A percentile compares a stretch with the other conserved stretches of the same genome.
Evolutionary conservation across 2,113 vertebrate species (phyloP).

Genomic region (Phaetusa simplex): DNA sequence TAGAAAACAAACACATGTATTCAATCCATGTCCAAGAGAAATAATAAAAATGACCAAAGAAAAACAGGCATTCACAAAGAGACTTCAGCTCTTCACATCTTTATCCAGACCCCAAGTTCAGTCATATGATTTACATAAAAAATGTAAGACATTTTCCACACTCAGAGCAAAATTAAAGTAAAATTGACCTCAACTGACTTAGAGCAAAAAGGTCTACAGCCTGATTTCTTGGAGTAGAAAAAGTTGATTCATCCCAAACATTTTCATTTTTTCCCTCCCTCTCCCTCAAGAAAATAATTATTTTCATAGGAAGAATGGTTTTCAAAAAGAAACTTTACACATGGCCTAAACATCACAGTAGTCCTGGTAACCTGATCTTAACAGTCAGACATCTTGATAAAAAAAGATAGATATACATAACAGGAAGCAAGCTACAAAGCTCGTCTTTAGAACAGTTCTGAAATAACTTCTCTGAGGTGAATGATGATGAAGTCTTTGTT

Average conservation of each 20-base stretch:
- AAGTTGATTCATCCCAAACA: not conserved
- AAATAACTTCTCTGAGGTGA: conserved; percentile 25
- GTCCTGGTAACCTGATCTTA: conserved; percentile 42
- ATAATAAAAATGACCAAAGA: not conserved
- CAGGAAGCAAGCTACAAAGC: not conserved
- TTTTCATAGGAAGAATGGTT: conserved; percentile 23
- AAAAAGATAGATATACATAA: not conserved
- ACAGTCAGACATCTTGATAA: not conserved
- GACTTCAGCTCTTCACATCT: not conserved
- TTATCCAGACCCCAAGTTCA: not conserved
- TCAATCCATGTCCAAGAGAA: not conserved
- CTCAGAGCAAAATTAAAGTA: not conserved
- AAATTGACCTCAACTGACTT: not conserved
- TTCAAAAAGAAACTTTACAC: not conserved
- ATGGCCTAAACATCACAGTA: conserved; percentile 14
- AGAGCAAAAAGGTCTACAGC: not conserved
- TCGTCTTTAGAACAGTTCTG: not conserved
- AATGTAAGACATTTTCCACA: not conserved
- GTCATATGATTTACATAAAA: not conserved
- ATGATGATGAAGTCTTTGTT: conserved; percentile 8
- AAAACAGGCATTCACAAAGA: not conserved
- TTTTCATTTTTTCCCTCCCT: not conserved
- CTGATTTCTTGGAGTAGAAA: not conserved
- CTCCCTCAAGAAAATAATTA: not conserved
- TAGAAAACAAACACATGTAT: not conserved